Evolutionary conservation across 2,797 vertebrate genomes (phyloP).

Genomic region (Rhinatrema bivittatum): DNA sequence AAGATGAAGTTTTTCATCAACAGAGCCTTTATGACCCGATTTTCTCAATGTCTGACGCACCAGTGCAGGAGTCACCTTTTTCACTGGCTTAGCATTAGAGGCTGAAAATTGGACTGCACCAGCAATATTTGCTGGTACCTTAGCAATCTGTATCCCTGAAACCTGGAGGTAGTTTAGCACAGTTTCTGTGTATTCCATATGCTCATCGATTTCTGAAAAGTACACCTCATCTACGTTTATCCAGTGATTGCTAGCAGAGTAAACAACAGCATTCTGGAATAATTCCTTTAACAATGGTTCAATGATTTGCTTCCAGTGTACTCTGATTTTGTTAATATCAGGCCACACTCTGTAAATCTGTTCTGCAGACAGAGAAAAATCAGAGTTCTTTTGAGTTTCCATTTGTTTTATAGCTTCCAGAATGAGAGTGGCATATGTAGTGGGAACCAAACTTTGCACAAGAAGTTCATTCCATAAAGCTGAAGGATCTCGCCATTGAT

Average conservation of each 20-base stretch:
- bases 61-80: slow-evolving; percentile 77
- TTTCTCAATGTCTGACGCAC: slow-evolving; percentile 82
- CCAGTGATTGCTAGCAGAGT: slow-evolving; percentile 75
- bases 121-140: slow-evolving; percentile 71
- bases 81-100: slow-evolving; percentile 52
- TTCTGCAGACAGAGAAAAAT: slow-evolving; percentile 68
- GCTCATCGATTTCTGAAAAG: slow-evolving; percentile 80
- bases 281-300: slow-evolving; percentile 81
- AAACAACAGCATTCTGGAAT: slow-evolving; percentile 76
- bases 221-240: slow-evolving; percentile 72
- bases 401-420: slow-evolving; percentile 76
- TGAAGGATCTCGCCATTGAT: slow-evolving; percentile 94
- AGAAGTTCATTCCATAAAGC: slow-evolving; percentile 95
- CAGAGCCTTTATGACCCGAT: slow-evolving; percentile 61
- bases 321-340: slow-evolving; percentile 64
- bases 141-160: slow-evolving; percentile 84
- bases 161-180: slow-evolving; percentile 89
- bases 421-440: slow-evolving; percentile 82
- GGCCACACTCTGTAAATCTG: slow-evolving; percentile 86
- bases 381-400: slow-evolving; percentile 72
- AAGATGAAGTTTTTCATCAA: slow-evolving; percentile 77
- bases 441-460: slow-evolving; percentile 78
- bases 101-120: slow-evolving; percentile 58
- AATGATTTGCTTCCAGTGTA: slow-evolving; percentile 82
- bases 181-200: slow-evolving; percentile 61